A percentile compares a stretch with the other conserved stretches of the same genome.
Evolutionary conservation across 2,888 invertebrate species (phyloP).

Genomic region (Plagiodera versicolora): DNA sequence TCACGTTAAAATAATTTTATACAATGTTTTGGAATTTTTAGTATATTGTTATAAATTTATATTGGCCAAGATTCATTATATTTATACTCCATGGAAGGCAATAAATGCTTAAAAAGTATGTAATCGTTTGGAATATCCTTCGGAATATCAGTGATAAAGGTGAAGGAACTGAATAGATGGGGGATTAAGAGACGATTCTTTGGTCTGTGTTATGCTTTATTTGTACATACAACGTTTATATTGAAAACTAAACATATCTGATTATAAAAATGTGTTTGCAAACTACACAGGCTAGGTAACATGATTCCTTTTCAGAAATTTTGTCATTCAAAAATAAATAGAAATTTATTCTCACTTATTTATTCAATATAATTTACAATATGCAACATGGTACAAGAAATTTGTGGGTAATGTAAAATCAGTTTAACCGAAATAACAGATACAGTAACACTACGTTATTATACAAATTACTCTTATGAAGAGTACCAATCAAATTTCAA

Average conservation of each 20-base stretch:
- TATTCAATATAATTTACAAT: slow-evolving; percentile 38
- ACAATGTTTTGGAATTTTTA: too few species aligned
- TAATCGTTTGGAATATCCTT: background rate
- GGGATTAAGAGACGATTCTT: slow-evolving; percentile 3
- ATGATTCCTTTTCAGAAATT: slow-evolving; percentile 38
- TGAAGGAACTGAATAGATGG: background rate
- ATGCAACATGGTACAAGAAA: slow-evolving; percentile 33
- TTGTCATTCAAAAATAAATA: slow-evolving; percentile 44
- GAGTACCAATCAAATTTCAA: slow-evolving; percentile 39
- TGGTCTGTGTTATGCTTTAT: slow-evolving; percentile 31
- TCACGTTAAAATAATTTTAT: too few species aligned
- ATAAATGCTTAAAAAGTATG: background rate
- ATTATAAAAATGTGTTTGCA: slow-evolving; percentile 44
- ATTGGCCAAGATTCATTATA: too few species aligned
- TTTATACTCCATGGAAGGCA: too few species aligned
- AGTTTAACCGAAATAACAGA: slow-evolving; percentile 35
- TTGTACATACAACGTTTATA: slow-evolving; percentile 33
- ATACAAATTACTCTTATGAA: slow-evolving; percentile 45
- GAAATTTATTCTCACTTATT: slow-evolving; percentile 34
- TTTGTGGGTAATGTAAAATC: slow-evolving; percentile 31
- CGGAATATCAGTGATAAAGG: too few species aligned
- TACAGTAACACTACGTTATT: slow-evolving; percentile 35
- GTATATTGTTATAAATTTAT: too few species aligned
- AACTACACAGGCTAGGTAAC: slow-evolving; percentile 37
- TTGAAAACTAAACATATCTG: slow-evolving; percentile 34